Conservation (phyloP, 37 sponge, comb jelly and placozoan species). For the Crambe crambe region DNA sequence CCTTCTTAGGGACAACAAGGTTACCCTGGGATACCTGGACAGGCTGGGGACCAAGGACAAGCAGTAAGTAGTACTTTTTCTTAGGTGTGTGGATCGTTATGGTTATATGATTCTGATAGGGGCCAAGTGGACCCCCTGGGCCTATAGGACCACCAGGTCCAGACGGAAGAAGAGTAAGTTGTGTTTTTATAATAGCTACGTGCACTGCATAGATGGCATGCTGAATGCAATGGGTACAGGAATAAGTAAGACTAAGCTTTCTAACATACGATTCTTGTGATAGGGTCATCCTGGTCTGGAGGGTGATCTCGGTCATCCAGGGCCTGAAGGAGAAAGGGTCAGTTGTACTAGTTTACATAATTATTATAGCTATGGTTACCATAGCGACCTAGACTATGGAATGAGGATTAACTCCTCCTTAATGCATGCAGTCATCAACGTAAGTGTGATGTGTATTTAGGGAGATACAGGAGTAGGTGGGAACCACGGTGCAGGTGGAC, state of each 20-base stretch:
- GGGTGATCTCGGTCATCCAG: slow-evolving; percentile 31
- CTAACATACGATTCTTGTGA: neutral
- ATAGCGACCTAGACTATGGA: too few relatives aligned
- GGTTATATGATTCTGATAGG: slow-evolving; percentile 6
- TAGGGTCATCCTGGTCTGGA: slow-evolving; percentile 43
- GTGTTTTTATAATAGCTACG: neutral
- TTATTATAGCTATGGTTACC: too few relatives aligned
- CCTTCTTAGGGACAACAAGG: slow-evolving; percentile 44
- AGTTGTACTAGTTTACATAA: neutral
- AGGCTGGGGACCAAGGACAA: slow-evolving; percentile 44
- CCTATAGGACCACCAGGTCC: slow-evolving; percentile 52
- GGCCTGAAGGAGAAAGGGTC: slow-evolving; percentile 38
- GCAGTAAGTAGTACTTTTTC: slow-evolving; percentile 27
- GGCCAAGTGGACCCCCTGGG: slow-evolving; percentile 48
- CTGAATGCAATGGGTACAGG: too few relatives aligned
- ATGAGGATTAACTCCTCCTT: neutral
- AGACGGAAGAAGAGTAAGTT: slow-evolving; percentile 55
- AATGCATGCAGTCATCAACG: too few relatives aligned
- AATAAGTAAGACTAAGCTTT: too few relatives aligned
- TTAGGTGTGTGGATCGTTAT: neutral
- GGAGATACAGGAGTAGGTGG: slow-evolving; percentile 26
- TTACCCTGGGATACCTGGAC: slow-evolving; percentile 44
- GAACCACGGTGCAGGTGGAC: slow-evolving; percentile 13
- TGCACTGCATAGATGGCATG: too few relatives aligned
- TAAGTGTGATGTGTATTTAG: neutral